Conservation (phyloP, 2,797 vertebrate species). For the Cossypha heuglini region DNA sequence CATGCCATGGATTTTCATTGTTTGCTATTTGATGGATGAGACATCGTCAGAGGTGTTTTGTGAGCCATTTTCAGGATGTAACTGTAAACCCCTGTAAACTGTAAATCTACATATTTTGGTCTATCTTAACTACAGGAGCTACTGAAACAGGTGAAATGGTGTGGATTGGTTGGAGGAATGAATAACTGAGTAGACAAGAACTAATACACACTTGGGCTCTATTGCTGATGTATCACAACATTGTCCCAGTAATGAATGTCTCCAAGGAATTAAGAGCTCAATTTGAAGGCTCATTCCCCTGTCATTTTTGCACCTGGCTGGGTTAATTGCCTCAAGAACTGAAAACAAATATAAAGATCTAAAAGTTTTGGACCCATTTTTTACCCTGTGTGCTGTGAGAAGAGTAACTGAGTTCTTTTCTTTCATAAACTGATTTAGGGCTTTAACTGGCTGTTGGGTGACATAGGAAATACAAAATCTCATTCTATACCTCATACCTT, state of each 20-base stretch:
- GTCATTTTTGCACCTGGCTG: background rate
- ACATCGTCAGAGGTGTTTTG: background rate
- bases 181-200: background rate
- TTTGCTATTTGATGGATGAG: background rate
- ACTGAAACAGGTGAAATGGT: background rate
- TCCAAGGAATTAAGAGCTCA: background rate
- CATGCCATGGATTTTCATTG: background rate
- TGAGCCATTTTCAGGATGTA: background rate
- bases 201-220: background rate
- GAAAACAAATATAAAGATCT: background rate
- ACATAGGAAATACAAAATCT: background rate
- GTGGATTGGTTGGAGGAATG: background rate
- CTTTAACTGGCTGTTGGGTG: background rate
- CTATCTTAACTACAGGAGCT: background rate
- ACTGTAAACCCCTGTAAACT: background rate
- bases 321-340: background rate
- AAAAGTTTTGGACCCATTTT: background rate
- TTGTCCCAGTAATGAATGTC: background rate
- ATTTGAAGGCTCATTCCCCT: background rate
- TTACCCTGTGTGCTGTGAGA: background rate
- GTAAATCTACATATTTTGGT: background rate
- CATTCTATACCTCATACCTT: background rate
- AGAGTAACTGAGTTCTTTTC: background rate
- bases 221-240: background rate
- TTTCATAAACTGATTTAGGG: background rate